Base-by-base conservation (phyloP, 2,888 invertebrate genomes). In the Nomada ruficornis region DNA sequence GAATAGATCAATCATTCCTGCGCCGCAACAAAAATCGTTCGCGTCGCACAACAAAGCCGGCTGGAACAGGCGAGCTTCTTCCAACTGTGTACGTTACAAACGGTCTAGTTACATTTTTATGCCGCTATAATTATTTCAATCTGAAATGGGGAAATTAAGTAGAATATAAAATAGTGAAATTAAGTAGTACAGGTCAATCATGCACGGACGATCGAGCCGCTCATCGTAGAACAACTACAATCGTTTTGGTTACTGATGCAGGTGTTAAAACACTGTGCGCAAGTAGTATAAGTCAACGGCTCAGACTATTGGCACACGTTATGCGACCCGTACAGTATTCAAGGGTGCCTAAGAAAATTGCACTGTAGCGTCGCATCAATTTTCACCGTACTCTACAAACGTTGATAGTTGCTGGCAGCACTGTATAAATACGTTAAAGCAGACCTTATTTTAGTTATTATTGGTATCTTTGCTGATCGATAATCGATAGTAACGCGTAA, bases 401-500 rank as follows among this genome's bases (percentile, higher is more conserved):
- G 69, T 9, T 15, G 9, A 62, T 18, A 71, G 36, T 36, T 20
- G 20, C n/a, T 11, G 13, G n/a, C 18, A 42, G 7, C 57, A 69
- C 52, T 47, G 52, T 23, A 47, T 36, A 59, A 65, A 70, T 54
- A 67, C 15, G 59, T 26, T 36, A 29, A 50, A 50, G 23, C 54
- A 13, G n/a, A 18, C 59, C 7, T 18, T 42, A 44, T 50, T 57
- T 52, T 59, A 44, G 50, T 20, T 15, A 15, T n/a, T 29, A 26
- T 42, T 15, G 18, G 3, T 20, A 13, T 15, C 23, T 23, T 20
- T 29, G 42, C 23, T 47, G 10, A 78, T 59, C 52, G 50, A 59
- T 63, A 52, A 72, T 63, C 59, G 20, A 20, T 63, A 68, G 72
- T 47, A 63, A 68, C 79, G 79, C 63, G 11, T 15, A 52, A 68